Conservation (phyloP, 2,888 invertebrate species). For the Macaria notata region DNA sequence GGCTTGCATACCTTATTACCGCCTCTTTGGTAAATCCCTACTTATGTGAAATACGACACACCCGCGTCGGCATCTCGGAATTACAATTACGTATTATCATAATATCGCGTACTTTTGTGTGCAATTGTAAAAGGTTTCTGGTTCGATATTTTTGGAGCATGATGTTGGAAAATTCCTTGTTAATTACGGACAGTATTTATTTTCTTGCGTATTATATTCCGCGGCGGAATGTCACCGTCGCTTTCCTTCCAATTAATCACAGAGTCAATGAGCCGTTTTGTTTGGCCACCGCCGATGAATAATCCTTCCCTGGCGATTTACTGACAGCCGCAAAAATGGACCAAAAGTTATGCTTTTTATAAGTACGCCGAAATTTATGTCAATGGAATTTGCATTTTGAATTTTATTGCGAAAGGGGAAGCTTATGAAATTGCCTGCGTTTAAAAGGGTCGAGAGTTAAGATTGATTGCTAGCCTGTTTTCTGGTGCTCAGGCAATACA, state of each 20-base stretch:
- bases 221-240: conserved; percentile 70
- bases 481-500: not conserved
- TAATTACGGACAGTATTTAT: conserved; percentile 40
- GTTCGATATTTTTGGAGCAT: not conserved
- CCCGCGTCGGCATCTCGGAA: conserved; percentile 63
- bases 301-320: conserved; percentile 70
- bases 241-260: conserved; percentile 76
- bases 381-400: conserved; percentile 33
- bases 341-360: conserved; percentile 45
- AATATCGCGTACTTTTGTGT: conserved; percentile 43
- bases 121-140: conserved; percentile 23
- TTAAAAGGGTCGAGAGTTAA: conserved; percentile 7
- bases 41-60: conserved; percentile 75
- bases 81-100: conserved; percentile 63
- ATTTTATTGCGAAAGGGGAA: conserved; percentile 23
- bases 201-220: conserved; percentile 54
- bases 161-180: conserved; percentile 2
- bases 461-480: not conserved
- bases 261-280: conserved; percentile 79
- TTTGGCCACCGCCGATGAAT: conserved; percentile 75
- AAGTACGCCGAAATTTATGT: conserved; percentile 38
- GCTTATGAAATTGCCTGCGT: conserved; percentile 16
- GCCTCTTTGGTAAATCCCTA: conserved; percentile 78
- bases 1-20: conserved; percentile 81
- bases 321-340: conserved; percentile 50